These are phyloP conservation scores for Leptopilina boulardi DNA, from an alignment of 1,140 invertebrate species.

Conservation along the genomic window DNA sequence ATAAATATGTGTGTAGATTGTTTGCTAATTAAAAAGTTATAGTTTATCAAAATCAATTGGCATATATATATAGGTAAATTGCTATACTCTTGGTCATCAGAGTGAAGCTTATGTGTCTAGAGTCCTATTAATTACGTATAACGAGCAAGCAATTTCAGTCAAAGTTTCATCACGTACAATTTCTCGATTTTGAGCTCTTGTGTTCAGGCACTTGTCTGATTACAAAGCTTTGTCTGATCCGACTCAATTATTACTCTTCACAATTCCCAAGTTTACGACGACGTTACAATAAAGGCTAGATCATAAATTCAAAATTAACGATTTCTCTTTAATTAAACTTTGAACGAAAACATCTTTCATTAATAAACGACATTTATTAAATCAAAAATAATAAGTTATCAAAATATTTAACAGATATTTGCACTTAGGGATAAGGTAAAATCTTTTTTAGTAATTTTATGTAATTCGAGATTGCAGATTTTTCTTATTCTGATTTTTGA, in stretches of 20 bases:
- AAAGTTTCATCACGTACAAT: slow-evolving; percentile 19
- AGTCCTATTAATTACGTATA: slow-evolving; percentile 8
- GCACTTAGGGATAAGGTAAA: no score
- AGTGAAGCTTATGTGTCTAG: neutral
- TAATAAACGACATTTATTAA: no score
- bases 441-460: no score
- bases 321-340: neutral
- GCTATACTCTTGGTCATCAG: neutral
- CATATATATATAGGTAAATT: neutral
- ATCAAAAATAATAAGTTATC: no score
- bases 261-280: neutral
- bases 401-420: no score
- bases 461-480: no score
- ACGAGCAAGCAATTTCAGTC: slow-evolving; percentile 8
- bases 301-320: neutral
- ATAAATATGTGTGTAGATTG: no score
- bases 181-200: slow-evolving; percentile 8
- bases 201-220: slow-evolving; percentile 12
- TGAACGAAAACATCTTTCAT: neutral
- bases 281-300: slow-evolving; percentile 10
- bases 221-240: slow-evolving; percentile 1
- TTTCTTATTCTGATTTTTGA: neutral
- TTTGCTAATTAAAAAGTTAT: neutral
- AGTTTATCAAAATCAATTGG: no score
- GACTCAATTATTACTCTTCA: slow-evolving; percentile 1